These are phyloP conservation scores for Hucho hucho DNA, from an alignment of 2,113 vertebrate species.

Conservation along the genomic window DNA sequence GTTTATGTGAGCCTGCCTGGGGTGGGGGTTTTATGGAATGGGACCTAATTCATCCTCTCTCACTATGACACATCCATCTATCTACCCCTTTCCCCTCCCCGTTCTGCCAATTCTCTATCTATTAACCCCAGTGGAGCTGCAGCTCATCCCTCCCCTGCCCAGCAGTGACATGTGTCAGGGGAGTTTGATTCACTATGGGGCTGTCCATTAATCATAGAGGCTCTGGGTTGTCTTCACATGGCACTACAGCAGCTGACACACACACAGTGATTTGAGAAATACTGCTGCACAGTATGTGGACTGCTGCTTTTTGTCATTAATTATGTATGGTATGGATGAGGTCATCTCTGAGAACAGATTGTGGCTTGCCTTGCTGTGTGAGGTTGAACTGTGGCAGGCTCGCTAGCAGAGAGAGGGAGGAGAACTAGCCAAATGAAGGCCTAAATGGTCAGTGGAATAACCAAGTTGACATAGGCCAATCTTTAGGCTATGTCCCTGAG, in stretches of 20 bases:
- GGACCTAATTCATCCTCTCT: no score
- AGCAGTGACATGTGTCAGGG: not conserved
- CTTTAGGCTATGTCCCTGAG: no score
- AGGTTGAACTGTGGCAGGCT: not conserved
- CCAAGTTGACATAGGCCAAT: no score
- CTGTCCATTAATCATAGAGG: not conserved
- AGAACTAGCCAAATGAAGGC: not conserved
- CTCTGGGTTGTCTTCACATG: not conserved
- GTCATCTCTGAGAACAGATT: slow-evolving; percentile 18
- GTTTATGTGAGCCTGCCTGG: slow-evolving; percentile 12
- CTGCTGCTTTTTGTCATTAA: slow-evolving; percentile 15
- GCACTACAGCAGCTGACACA: not conserved
- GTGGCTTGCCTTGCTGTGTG: slow-evolving; percentile 15
- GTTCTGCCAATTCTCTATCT: slow-evolving; percentile 31
- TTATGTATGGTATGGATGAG: slow-evolving; percentile 29
- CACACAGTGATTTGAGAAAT: no score
- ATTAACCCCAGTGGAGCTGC: slow-evolving; percentile 16
- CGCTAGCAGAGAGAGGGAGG: not conserved
- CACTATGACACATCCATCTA: not conserved
- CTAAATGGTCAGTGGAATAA: no score
- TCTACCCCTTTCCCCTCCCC: slow-evolving; percentile 3
- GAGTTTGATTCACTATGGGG: not conserved
- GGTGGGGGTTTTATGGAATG: not conserved
- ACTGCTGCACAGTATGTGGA: not conserved
- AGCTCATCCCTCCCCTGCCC: not conserved